Percentiles rank a stretch among this genome's conserved stretches.
Evolutionary conservation across 2,113 vertebrate species (phyloP).

Genomic region (Odontophorus gujanensis): DNA sequence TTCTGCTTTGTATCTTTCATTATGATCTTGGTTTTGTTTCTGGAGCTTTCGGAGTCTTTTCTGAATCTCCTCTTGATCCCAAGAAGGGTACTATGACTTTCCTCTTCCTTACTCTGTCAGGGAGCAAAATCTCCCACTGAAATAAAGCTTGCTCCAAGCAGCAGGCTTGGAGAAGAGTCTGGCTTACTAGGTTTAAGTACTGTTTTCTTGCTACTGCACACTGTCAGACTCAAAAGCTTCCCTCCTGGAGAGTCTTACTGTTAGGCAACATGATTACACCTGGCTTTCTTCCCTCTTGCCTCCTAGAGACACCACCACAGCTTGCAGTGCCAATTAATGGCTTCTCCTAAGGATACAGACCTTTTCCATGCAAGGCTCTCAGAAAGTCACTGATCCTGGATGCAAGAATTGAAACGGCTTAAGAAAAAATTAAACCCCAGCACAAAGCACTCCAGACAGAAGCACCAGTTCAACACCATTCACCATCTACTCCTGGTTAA

Average conservation of each 20-base stretch:
- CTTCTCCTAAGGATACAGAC: neutral
- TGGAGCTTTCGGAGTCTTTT: neutral
- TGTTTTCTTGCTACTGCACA: neutral
- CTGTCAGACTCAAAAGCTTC: neutral
- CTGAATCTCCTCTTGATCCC: fast-evolving
- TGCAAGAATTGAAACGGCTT: neutral
- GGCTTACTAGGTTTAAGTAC: neutral
- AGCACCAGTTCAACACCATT: neutral
- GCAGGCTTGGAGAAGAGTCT: fast-evolving
- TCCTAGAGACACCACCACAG: neutral
- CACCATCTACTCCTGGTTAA: neutral
- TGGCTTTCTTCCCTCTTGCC: neutral
- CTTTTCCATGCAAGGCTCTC: neutral
- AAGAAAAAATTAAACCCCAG: neutral
- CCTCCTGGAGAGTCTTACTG: neutral
- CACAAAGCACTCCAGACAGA: neutral
- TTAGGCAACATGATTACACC: neutral
- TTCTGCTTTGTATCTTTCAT: neutral
- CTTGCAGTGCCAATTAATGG: neutral
- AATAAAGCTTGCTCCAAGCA: neutral
- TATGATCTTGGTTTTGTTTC: neutral
- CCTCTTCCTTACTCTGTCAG: fast-evolving
- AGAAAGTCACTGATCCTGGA: neutral
- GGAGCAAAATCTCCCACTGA: neutral
- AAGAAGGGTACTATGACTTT: neutral